A percentile compares a stretch with the other conserved stretches of the same genome.
Evolutionary conservation across 35 echinoderm and acorn worm genomes (phyloP).

Genomic region (Hemicentrotus pulcherrimus): DNA sequence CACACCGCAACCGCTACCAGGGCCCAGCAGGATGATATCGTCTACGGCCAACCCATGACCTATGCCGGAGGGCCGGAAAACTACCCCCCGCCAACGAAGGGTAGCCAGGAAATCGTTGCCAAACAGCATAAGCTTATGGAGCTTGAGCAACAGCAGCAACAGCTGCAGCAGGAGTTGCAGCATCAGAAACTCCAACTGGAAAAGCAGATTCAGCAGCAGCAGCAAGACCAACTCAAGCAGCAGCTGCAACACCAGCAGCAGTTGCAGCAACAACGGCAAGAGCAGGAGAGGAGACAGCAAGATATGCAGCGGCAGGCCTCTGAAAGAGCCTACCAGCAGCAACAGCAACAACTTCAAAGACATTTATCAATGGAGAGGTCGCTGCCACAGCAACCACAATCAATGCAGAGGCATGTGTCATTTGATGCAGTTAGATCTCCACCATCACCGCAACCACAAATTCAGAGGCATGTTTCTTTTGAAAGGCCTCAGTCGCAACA

Average conservation of each 20-base stretch:
- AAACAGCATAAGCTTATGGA: constrained; percentile 34
- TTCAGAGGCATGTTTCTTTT: constrained; percentile 18
- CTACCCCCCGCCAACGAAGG: neutral
- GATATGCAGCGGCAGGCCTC: neutral
- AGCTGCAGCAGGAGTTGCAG: constrained; percentile 14
- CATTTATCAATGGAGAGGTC: neutral
- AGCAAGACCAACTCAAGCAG: neutral
- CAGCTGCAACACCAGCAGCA: neutral
- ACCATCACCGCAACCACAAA: constrained; percentile 7
- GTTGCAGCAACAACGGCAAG: neutral
- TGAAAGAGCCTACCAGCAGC: neutral
- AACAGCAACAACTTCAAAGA: neutral
- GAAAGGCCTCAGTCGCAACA: constrained; percentile 6
- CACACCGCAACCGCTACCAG: constrained; percentile 28
- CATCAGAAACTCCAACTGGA: constrained; percentile 23
- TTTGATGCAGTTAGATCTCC: neutral
- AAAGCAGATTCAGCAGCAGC: constrained; percentile 14
- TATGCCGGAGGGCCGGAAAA: constrained; percentile 8
- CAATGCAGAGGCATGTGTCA: neutral
- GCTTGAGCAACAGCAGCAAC: constrained; percentile 27
- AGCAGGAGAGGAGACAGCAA: neutral
- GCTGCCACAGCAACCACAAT: neutral
- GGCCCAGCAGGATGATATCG: constrained; percentile 33
- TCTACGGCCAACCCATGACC: constrained; percentile 28
- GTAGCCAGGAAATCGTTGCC: constrained; percentile 3